phyloP scores from a whole-genome alignment of 2,113 vertebrate species.

The Elanoides forficatus region DNA sequence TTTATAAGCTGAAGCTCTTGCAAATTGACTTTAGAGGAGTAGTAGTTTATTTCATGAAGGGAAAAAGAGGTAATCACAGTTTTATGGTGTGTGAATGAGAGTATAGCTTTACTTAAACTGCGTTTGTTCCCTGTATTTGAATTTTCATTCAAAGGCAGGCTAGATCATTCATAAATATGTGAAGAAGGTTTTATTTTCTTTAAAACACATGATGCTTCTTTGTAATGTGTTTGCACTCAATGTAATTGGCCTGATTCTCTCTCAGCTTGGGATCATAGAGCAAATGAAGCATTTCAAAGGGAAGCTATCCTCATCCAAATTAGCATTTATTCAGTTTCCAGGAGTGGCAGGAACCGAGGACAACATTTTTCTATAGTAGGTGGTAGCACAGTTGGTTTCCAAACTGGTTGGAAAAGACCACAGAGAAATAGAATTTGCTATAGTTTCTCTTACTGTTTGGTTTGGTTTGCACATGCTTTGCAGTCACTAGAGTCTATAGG shows the following conservation, averaged over 20 bases:
- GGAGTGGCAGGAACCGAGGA: neutral
- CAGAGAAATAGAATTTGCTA: neutral
- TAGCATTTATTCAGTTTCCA: neutral
- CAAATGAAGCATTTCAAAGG: slow-evolving; percentile 6
- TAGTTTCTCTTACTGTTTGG: neutral
- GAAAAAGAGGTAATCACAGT: neutral
- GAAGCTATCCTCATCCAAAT: neutral
- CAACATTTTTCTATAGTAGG: neutral
- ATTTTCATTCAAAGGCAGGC: neutral
- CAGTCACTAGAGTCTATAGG: neutral
- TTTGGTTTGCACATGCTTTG: neutral
- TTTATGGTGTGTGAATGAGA: neutral
- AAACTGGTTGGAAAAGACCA: neutral
- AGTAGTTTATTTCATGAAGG: slow-evolving; percentile 4
- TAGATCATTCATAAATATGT: neutral
- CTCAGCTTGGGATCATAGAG: neutral
- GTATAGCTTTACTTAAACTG: neutral
- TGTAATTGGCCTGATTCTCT: neutral
- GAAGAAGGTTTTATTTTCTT: neutral
- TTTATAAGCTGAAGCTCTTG: neutral
- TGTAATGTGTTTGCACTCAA: neutral
- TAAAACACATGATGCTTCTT: neutral
- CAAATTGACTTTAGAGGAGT: neutral
- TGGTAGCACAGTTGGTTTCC: neutral
- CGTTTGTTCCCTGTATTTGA: neutral